Percentiles rank a stretch among this genome's conserved stretches.
Conservation (phyloP, 1,140 invertebrate species). For the Drosophila quadrilineata region DNA sequence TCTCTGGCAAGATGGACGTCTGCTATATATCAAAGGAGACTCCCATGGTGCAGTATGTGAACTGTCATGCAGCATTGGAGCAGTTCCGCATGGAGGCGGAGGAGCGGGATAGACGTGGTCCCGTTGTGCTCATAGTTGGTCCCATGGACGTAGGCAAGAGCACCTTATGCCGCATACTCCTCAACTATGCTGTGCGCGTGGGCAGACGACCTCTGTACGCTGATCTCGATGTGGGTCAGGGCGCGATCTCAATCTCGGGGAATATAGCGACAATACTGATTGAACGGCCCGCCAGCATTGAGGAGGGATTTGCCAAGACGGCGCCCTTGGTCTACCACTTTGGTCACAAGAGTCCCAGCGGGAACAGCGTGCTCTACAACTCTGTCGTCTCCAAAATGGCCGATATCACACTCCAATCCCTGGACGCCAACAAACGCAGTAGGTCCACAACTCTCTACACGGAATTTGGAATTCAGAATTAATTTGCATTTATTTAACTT, state of each 20-base stretch:
- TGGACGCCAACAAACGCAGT: constrained; percentile 94
- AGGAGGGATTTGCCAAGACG: constrained; percentile 95
- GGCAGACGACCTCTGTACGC: constrained; percentile 94
- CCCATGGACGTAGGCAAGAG: constrained; percentile 98
- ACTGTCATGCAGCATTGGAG: constrained; percentile 97
- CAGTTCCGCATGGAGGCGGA: constrained; percentile 91
- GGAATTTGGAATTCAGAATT: neutral
- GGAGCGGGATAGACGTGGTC: constrained; percentile 87
- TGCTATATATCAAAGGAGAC: constrained; percentile 97
- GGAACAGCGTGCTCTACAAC: constrained; percentile 93
- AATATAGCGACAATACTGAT: constrained; percentile 94
- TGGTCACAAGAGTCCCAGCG: constrained; percentile 90
- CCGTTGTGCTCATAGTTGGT: constrained; percentile 95
- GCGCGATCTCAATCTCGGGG: constrained; percentile 94
- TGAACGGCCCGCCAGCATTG: constrained; percentile 94
- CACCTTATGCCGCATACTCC: constrained; percentile 92
- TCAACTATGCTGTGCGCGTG: constrained; percentile 96
- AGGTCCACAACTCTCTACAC: constrained; percentile 33
- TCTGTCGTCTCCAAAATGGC: constrained; percentile 92
- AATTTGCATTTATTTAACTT: constrained; percentile 41
- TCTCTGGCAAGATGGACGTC: constrained; percentile 94
- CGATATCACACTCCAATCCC: constrained; percentile 91
- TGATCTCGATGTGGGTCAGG: constrained; percentile 98
- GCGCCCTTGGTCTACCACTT: constrained; percentile 97
- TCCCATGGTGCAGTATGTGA: constrained; percentile 93